These are phyloP conservation scores for Chaenodraco wilsoni DNA, from an alignment of 2,797 vertebrate species.

Conservation along the genomic window DNA sequence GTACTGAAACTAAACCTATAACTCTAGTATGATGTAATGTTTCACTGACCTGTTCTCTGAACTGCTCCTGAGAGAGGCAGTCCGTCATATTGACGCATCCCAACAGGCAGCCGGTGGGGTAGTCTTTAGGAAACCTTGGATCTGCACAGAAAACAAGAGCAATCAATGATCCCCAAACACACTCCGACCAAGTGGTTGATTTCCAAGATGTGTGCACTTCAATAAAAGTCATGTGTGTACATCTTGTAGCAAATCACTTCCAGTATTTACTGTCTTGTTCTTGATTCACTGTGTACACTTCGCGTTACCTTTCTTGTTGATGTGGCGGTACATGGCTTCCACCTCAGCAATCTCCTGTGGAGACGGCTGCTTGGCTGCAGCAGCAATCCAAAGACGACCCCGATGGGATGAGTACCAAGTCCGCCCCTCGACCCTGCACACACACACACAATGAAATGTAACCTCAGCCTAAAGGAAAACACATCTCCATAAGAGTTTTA, in stretches of 20 bases:
- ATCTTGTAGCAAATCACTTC: neutral
- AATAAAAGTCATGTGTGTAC: neutral
- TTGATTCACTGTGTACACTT: neutral
- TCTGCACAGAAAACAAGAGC: slow-evolving; percentile 74
- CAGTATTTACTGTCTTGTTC: neutral
- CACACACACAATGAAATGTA: slow-evolving; percentile 19
- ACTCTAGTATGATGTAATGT: neutral
- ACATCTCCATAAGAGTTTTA: neutral
- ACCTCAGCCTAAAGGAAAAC: neutral
- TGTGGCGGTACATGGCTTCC: slow-evolving; percentile 87
- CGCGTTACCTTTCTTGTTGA: slow-evolving; percentile 85
- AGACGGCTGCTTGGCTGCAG: slow-evolving; percentile 91
- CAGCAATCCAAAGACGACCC: slow-evolving; percentile 95
- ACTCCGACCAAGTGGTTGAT: neutral
- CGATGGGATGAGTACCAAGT: slow-evolving; percentile 96
- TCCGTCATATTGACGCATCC: slow-evolving; percentile 92
- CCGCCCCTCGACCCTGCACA: slow-evolving; percentile 92
- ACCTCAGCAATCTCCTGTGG: slow-evolving; percentile 91
- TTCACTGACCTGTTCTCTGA: slow-evolving; percentile 90
- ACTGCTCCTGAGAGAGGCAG: slow-evolving; percentile 94
- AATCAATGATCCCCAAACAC: neutral
- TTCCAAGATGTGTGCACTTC: neutral
- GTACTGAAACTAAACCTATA: neutral
- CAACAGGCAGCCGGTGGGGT: slow-evolving; percentile 93
- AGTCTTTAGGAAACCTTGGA: slow-evolving; percentile 86